A percentile compares a stretch with the other conserved stretches of the same genome.
Evolutionary conservation across 92 coral and sea anemone genomes (phyloP).

Genomic region (Epizoanthus illoricatus): DNA sequence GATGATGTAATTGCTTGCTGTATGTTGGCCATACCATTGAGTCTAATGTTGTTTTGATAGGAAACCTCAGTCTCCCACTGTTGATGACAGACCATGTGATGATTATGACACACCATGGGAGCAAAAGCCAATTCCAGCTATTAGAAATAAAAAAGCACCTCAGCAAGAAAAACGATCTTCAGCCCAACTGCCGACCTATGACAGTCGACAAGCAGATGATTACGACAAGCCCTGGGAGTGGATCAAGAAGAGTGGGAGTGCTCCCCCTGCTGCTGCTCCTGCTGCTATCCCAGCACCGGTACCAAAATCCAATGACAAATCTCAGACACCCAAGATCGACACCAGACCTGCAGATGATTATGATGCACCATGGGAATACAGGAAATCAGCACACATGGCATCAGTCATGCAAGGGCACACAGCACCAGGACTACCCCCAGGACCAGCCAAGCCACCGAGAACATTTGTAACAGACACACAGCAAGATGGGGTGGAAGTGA

Average conservation of each 20-base stretch:
- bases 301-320: conserved; percentile 38
- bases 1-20: no score
- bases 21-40: not conserved
- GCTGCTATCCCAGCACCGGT: conserved; percentile 31
- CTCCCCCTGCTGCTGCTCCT: conserved; percentile 43
- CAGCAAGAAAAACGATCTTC: conserved; percentile 38
- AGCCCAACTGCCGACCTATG: conserved; percentile 57
- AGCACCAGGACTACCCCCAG: conserved; percentile 13
- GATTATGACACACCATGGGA: conserved; percentile 98
- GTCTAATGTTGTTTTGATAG: not conserved
- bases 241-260: conserved; percentile 45
- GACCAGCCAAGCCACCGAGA: conserved; percentile 82
- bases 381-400: conserved; percentile 60
- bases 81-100: conserved; percentile 71
- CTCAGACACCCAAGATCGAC: conserved; percentile 68
- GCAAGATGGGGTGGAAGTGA: conserved; percentile 8
- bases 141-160: conserved; percentile 39
- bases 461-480: conserved; percentile 26
- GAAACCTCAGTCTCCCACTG: conserved; percentile 59
- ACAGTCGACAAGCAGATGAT: conserved; percentile 72
- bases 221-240: conserved; percentile 99
- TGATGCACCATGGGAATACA: conserved; percentile 97
- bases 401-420: conserved; percentile 46
- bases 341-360: conserved; percentile 74
- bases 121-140: conserved; percentile 57